A percentile compares a stretch with the other conserved stretches of the same genome.
phyloP scores from a whole-genome alignment of 2,797 vertebrate genomes.

The Cephalopachus bancanus region DNA sequence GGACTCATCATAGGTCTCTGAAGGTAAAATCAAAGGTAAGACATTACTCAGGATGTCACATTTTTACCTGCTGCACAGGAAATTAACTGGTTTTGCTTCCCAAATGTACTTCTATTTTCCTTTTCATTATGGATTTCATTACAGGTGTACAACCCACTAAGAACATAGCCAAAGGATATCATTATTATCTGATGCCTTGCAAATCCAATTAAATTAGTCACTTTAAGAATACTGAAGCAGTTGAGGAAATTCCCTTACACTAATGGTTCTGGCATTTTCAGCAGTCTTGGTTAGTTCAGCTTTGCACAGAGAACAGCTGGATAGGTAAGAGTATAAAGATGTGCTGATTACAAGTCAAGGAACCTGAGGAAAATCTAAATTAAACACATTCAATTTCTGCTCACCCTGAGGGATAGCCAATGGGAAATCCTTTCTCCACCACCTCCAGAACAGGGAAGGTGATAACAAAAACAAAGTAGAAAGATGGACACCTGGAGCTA shows the following conservation, averaged over 20 bases:
- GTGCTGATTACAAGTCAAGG: slow-evolving; percentile 62
- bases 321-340: slow-evolving; percentile 70
- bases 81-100: slow-evolving; percentile 51
- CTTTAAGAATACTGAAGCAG: slow-evolving; percentile 51
- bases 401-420: slow-evolving; percentile 2
- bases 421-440: neutral
- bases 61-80: slow-evolving; percentile 23
- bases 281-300: slow-evolving; percentile 18
- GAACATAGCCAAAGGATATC: slow-evolving; percentile 70
- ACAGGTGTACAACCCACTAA: slow-evolving; percentile 49
- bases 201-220: slow-evolving; percentile 70
- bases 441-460: neutral
- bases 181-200: slow-evolving; percentile 67
- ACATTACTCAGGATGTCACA: neutral
- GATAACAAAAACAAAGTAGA: neutral
- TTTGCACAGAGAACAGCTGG: slow-evolving; percentile 62
- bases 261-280: slow-evolving; percentile 64
- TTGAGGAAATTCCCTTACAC: slow-evolving; percentile 54
- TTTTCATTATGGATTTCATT: slow-evolving; percentile 67
- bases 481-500: neutral
- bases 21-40: slow-evolving; percentile 55
- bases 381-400: slow-evolving; percentile 61
- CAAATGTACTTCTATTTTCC: slow-evolving; percentile 65
- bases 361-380: slow-evolving; percentile 73
- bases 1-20: neutral